Percentiles rank a stretch among this genome's conserved stretches.
Evolutionary conservation across 2,113 vertebrate species (phyloP).

Genomic region (Heterocephalus glaber): DNA sequence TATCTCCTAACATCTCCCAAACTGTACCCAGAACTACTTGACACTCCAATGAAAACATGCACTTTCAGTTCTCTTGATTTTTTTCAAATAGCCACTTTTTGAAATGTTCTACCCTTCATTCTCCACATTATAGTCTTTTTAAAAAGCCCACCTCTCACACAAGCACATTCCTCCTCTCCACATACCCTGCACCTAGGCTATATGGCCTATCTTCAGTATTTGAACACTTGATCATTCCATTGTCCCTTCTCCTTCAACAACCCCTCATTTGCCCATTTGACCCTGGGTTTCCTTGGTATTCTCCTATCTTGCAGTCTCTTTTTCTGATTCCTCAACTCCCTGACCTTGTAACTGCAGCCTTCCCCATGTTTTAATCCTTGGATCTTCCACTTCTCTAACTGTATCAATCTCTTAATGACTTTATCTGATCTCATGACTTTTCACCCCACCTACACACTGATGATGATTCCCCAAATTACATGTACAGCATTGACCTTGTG

Average conservation of each 20-base stretch:
- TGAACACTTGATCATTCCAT: no score
- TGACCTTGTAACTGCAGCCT: neutral
- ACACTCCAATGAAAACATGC: neutral
- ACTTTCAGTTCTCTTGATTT: neutral
- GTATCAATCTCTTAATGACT: neutral
- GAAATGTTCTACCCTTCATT: neutral
- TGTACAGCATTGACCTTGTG: neutral
- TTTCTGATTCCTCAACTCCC: neutral
- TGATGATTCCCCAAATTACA: neutral
- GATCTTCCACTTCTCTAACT: neutral
- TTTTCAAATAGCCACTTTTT: neutral
- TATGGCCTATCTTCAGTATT: neutral
- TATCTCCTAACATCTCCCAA: neutral
- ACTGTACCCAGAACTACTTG: neutral
- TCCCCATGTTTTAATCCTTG: neutral
- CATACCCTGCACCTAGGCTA: neutral
- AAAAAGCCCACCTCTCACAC: neutral
- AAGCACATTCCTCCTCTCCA: neutral
- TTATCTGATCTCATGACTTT: neutral
- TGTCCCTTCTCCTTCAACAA: neutral
- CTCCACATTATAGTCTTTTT: neutral
- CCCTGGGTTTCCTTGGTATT: neutral
- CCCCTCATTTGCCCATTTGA: neutral
- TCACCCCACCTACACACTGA: neutral
- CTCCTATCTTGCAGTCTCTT: neutral